phyloP scores from a whole-genome alignment of 2,113 vertebrate genomes.

The Aldabrachelys gigantea region DNA sequence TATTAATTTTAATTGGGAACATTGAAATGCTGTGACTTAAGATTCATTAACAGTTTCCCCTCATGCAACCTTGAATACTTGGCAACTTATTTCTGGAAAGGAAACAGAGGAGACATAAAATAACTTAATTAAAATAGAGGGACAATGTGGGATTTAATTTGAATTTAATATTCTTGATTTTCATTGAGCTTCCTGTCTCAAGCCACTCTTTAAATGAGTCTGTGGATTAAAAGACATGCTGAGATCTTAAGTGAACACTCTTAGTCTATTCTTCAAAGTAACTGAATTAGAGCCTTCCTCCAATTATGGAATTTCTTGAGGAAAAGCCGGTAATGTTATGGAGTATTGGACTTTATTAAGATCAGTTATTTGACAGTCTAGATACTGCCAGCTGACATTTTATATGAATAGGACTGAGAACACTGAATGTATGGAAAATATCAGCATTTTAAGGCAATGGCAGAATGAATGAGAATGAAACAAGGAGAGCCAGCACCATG shows the following conservation, averaged over 20 bases:
- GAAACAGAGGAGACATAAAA: conserved; percentile 20
- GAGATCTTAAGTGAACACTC: conserved; percentile 39
- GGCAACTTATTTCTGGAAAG: conserved; percentile 47
- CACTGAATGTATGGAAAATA: not conserved
- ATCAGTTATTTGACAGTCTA: conserved; percentile 16
- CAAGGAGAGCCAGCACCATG: too few species aligned
- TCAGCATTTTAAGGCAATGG: not conserved
- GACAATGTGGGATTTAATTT: conserved; percentile 22
- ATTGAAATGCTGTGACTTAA: conserved; percentile 53
- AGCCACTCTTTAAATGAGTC: not conserved
- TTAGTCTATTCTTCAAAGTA: not conserved
- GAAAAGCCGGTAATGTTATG: not conserved
- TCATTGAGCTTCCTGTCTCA: not conserved
- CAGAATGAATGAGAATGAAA: not conserved
- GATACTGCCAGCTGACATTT: not conserved
- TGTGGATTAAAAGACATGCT: conserved; percentile 41
- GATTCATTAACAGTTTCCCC: conserved; percentile 50
- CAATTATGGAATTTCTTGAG: not conserved
- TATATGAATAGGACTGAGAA: not conserved
- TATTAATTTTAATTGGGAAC: conserved; percentile 46
- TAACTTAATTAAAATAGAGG: conserved; percentile 54
- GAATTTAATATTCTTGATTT: conserved; percentile 15
- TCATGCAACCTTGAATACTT: conserved; percentile 40
- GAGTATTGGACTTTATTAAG: not conserved
- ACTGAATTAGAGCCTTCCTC: conserved; percentile 51